These are phyloP conservation scores for Myathropa florea DNA, from an alignment of 2,888 invertebrate genomes.

Conservation along the genomic window DNA sequence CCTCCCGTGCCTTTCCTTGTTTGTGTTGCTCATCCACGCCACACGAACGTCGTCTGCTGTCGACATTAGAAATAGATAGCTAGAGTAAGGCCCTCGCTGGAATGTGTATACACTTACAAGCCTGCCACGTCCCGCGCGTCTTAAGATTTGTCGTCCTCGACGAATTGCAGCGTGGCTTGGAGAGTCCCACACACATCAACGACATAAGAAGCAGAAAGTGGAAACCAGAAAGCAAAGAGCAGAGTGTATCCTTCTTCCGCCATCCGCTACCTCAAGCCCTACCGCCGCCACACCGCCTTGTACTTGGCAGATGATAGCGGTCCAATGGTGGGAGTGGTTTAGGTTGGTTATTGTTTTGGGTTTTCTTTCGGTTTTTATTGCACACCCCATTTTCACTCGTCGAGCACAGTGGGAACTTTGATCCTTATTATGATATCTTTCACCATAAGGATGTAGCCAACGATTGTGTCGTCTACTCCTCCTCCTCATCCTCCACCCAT, in stretches of 20 bases:
- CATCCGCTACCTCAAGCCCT: not conserved
- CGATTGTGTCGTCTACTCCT: constrained; percentile 26
- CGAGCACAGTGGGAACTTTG: constrained; percentile 59
- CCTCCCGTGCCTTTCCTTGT: not conserved
- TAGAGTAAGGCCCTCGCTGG: constrained; percentile 9
- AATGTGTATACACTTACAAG: constrained; percentile 47
- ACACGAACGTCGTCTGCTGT: constrained; percentile 49
- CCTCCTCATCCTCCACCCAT: not conserved
- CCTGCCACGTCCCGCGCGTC: constrained; percentile 29
- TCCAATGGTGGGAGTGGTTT: constrained; percentile 64
- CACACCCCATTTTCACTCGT: constrained; percentile 49
- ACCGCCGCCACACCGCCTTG: not conserved
- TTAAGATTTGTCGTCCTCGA: constrained; percentile 65
- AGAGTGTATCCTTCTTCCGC: constrained; percentile 35
- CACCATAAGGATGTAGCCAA: constrained; percentile 62
- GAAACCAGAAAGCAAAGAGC: constrained; percentile 6
- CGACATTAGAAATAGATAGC: constrained; percentile 70
- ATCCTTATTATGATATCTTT: constrained; percentile 67
- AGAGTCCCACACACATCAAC: constrained; percentile 49
- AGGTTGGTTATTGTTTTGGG: constrained; percentile 68
- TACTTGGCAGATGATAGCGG: not conserved
- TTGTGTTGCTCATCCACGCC: not conserved
- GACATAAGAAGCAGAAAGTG: constrained; percentile 58
- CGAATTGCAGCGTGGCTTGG: constrained; percentile 61
- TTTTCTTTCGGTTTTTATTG: constrained; percentile 38